Evolutionary conservation across 1,140 invertebrate genomes (phyloP).

Genomic region (Conus betulinus): DNA sequence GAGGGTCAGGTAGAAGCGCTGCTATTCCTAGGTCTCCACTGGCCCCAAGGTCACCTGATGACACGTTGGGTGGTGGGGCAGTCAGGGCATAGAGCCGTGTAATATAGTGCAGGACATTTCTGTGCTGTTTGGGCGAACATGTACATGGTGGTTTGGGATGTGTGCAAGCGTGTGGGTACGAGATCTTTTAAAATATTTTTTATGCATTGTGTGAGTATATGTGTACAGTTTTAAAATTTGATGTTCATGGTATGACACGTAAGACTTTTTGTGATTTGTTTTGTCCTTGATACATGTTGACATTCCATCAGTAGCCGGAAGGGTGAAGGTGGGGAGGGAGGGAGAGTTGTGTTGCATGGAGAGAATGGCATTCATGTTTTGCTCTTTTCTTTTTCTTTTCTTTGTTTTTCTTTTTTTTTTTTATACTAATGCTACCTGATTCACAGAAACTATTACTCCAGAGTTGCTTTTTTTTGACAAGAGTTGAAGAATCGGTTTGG

Average conservation of each 20-base stretch:
- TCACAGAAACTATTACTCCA: constrained; percentile 1
- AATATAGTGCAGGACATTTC: background rate
- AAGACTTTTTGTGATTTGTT: background rate
- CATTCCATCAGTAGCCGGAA: background rate
- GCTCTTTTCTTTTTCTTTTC: background rate
- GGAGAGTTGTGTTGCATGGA: background rate
- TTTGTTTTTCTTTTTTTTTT: background rate
- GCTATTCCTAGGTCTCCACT: too few relatives aligned
- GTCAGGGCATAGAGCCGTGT: background rate
- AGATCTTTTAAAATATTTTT: background rate
- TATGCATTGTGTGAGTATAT: constrained; percentile 17
- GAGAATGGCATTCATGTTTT: background rate
- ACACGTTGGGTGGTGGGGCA: too few relatives aligned
- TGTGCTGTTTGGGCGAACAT: background rate
- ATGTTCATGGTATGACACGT: background rate
- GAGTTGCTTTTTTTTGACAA: background rate
- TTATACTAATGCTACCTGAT: background rate
- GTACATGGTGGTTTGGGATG: background rate
- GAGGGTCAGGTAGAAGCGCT: too few relatives aligned
- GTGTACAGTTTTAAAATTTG: background rate
- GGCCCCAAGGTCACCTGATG: too few relatives aligned
- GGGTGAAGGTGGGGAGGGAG: background rate
- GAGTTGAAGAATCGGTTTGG: too few relatives aligned
- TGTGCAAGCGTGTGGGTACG: constrained; percentile 2
- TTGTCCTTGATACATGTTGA: background rate